Percentiles rank a stretch among this genome's conserved stretches.
Conservation (phyloP, 2,888 invertebrate genomes). For the Bombyx huttoni region DNA sequence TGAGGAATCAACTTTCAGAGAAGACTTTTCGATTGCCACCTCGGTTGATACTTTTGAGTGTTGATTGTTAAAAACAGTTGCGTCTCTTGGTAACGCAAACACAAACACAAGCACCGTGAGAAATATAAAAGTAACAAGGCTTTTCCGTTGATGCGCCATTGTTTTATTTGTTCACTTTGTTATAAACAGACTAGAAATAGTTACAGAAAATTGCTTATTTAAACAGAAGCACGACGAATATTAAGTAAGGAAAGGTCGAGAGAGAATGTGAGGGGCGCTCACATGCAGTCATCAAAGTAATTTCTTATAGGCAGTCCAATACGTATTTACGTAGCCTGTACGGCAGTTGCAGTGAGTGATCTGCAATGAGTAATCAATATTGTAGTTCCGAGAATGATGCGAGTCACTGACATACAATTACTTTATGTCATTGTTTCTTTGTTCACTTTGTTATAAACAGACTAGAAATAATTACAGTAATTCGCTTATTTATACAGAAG, state of each 20-base stretch:
- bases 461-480: neutral
- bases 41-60: no score
- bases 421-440: constrained; percentile 21
- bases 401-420: neutral
- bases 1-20: neutral
- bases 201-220: constrained; percentile 1
- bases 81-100: constrained; percentile 23
- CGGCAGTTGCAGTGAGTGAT: neutral
- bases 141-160: constrained; percentile 14
- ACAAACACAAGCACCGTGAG: constrained; percentile 13
- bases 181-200: constrained; percentile 2
- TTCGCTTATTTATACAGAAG: constrained; percentile 6
- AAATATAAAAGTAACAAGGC: constrained; percentile 12
- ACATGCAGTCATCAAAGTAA: neutral
- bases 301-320: neutral
- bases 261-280: neutral
- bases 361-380: neutral
- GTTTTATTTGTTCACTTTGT: constrained; percentile 12
- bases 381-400: neutral
- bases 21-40: constrained; percentile 1
- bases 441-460: constrained; percentile 6
- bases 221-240: constrained; percentile 14
- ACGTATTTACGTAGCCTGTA: no score
- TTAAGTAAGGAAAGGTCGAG: constrained; percentile 22
- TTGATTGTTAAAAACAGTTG: constrained; percentile 8